These are phyloP conservation scores for Bungarus multicinctus DNA, from an alignment of 2,113 vertebrate genomes.

Conservation along the genomic window DNA sequence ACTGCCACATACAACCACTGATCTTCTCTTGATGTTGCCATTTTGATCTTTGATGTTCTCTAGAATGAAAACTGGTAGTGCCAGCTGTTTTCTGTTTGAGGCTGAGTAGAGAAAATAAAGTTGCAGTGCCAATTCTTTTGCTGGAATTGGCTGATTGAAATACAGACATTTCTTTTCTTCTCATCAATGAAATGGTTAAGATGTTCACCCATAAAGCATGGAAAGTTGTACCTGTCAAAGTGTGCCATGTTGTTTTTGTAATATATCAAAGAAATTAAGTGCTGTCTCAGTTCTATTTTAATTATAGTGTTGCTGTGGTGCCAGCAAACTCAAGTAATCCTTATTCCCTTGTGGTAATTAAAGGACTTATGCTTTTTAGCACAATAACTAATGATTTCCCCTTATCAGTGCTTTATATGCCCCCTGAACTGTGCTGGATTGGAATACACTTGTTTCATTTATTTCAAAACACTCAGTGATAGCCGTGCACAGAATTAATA, in stretches of 20 bases:
- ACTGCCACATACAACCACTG: not conserved
- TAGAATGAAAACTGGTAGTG: not conserved
- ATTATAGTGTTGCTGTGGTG: conserved; percentile 6
- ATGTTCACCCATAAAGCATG: not conserved
- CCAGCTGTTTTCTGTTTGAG: not conserved
- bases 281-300: conserved; percentile 26
- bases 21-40: not conserved
- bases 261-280: conserved; percentile 10
- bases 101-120: not conserved
- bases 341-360: conserved; percentile 48
- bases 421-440: conserved; percentile 21
- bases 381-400: conserved; percentile 27
- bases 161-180: not conserved
- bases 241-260: conserved; percentile 1
- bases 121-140: not conserved
- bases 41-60: not conserved
- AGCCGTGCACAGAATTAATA: conserved; percentile 34
- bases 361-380: conserved; percentile 34
- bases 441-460: conserved; percentile 28
- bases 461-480: conserved; percentile 15
- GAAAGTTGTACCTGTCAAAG: conserved; percentile 7
- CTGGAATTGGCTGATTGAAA: not conserved
- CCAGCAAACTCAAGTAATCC: conserved; percentile 18
- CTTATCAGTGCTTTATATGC: conserved; percentile 32
- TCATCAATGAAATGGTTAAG: not conserved